Evolutionary conservation across 2,888 invertebrate genomes (phyloP), one percentile per base, ranked within the genome.

Genomic region (Dyspetes luteomarginatus): DNA sequence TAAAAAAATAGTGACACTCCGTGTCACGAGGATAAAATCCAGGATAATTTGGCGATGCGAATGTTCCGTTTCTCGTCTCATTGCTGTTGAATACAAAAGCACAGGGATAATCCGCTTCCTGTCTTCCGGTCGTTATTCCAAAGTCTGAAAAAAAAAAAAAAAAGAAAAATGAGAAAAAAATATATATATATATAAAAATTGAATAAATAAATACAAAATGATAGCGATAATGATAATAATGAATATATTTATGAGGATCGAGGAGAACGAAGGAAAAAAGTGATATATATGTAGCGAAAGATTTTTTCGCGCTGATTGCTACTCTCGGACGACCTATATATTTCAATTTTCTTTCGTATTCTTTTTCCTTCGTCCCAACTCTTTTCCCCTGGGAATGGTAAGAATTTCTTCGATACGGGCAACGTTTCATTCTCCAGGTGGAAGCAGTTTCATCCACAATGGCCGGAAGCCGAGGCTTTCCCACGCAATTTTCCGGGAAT

Each of bases 1-100:
- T 95, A 91, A 98, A 98, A 92, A 97, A 97, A 92, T 97, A 98
- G 92, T 97, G 96, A 91, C 98, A 98, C 90, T 97, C 96, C 0
- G 97, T 96, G 90, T 97, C 96, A 85, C 98, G 94, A 0, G 98
- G 97, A 92, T 98, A 98, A 75, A 95, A 95, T 15, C 98, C 98
- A 0, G 98, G 98, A 89, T 96, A 98, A 92, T 98, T 98, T 0
- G 98, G 98, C 55, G 97, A 97, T 76, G 96, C 95, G 89, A 98
- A 96, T 74, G 96, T 95, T 7, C 98, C 98, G 86, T 95, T 96
- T 83, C 94, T 94, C 48, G 95, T 94, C 88, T 95, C 95, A 87
- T 95, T 96, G 92, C 97, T 97, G 93, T 97, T 97, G 93, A 96
- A 98, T 78, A 95, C 95, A 92, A 98, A 99, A 84, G 96, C 96